Evolutionary conservation across 2,888 invertebrate species (phyloP).

Genomic region (Tribolium freemani): DNA sequence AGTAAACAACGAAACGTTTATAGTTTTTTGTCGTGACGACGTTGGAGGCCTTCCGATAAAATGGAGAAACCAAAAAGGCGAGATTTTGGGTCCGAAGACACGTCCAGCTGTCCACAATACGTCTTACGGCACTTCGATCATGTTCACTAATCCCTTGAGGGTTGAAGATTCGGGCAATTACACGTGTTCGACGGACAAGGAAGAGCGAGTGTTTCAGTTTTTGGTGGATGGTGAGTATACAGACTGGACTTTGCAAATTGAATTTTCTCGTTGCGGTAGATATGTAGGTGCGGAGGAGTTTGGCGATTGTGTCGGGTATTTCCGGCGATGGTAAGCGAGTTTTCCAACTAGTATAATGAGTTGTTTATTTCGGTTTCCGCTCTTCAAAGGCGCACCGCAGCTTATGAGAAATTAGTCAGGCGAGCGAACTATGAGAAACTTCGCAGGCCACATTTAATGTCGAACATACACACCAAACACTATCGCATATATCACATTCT

Average conservation of each 20-base stretch:
- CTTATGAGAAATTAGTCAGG: slow-evolving; percentile 40
- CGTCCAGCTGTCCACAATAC: slow-evolving; percentile 55
- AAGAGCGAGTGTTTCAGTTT: slow-evolving; percentile 54
- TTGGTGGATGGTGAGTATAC: slow-evolving; percentile 56
- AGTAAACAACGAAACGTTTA: slow-evolving; percentile 35
- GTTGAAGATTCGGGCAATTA: slow-evolving; percentile 73
- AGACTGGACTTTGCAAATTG: no score
- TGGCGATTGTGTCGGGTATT: slow-evolving; percentile 4
- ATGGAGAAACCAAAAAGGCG: slow-evolving; percentile 49
- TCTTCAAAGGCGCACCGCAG: slow-evolving; percentile 40
- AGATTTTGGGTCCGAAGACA: slow-evolving; percentile 52
- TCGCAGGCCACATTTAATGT: slow-evolving; percentile 33
- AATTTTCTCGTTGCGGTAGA: neutral
- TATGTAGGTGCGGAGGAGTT: neutral
- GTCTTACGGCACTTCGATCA: slow-evolving; percentile 58
- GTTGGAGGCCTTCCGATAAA: slow-evolving; percentile 33
- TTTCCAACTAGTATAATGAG: slow-evolving; percentile 32
- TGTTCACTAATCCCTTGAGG: slow-evolving; percentile 67
- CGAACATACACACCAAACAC: slow-evolving; percentile 31
- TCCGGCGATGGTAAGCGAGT: neutral
- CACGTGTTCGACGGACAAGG: slow-evolving; percentile 71
- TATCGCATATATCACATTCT: slow-evolving; percentile 33
- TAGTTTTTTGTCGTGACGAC: slow-evolving; percentile 44
- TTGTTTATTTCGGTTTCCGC: slow-evolving; percentile 36
- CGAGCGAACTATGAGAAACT: slow-evolving; percentile 42